Conservation (phyloP, 2,797 vertebrate species). For the Melanotaenia parkinsoni region DNA sequence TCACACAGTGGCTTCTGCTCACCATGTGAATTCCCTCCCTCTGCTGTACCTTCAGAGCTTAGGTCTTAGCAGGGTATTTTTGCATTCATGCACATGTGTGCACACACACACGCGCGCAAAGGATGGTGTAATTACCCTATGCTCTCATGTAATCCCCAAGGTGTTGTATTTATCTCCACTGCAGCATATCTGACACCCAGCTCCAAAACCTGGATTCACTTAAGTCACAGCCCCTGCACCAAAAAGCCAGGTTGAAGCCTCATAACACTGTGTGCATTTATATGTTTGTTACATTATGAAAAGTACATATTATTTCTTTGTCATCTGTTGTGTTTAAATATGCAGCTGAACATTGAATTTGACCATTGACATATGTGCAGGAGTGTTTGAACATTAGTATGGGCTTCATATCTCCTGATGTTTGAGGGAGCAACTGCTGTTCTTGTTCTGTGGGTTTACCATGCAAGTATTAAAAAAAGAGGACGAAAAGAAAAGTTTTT, state of each 20-base stretch:
- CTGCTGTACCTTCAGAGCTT: slow-evolving; percentile 51
- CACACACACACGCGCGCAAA: slow-evolving; percentile 44
- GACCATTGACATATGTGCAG: slow-evolving; percentile 22
- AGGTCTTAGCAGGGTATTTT: slow-evolving; percentile 63
- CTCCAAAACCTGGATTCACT: slow-evolving; percentile 83
- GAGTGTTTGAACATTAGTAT: slow-evolving; percentile 42
- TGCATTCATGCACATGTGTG: slow-evolving; percentile 31
- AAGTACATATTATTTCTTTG: slow-evolving; percentile 26
- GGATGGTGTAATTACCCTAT: slow-evolving; percentile 81
- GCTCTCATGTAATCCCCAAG: slow-evolving; percentile 81
- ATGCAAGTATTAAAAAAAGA: slow-evolving; percentile 2
- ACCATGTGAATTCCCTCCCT: slow-evolving; percentile 65
- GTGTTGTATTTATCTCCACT: slow-evolving; percentile 86
- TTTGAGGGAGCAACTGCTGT: slow-evolving; percentile 65
- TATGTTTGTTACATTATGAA: slow-evolving; percentile 29
- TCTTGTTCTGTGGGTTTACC: slow-evolving; percentile 68
- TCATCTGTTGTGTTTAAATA: slow-evolving; percentile 30
- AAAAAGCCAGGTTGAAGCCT: slow-evolving; percentile 64
- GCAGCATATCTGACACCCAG: slow-evolving; percentile 80
- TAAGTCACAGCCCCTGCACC: slow-evolving; percentile 80
- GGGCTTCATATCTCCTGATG: slow-evolving; percentile 15
- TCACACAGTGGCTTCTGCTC: slow-evolving; percentile 66
- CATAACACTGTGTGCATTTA: slow-evolving; percentile 31
- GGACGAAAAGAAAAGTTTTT: not conserved
- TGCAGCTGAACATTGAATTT: slow-evolving; percentile 27